Conservation (phyloP, 2,797 vertebrate genomes). For the Sebastes taczanowskii region DNA sequence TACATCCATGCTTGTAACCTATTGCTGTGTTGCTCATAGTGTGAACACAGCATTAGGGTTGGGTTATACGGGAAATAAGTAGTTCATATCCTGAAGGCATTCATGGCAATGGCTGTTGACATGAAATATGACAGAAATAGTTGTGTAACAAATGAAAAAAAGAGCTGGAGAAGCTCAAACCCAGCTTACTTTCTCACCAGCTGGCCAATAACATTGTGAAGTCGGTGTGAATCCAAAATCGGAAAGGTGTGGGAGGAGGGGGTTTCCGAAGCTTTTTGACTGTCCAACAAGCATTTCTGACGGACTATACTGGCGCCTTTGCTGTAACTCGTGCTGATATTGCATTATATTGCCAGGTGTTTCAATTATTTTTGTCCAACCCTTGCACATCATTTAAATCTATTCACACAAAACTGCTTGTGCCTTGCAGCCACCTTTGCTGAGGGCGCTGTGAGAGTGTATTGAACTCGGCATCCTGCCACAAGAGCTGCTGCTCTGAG, state of each 20-base stretch:
- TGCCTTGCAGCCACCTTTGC: slow-evolving; percentile 26
- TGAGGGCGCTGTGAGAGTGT: slow-evolving; percentile 14
- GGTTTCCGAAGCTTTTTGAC: not conserved
- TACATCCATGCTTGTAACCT: too few species aligned
- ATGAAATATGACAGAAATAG: not conserved
- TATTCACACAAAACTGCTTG: slow-evolving; percentile 3
- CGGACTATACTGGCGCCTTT: too few species aligned
- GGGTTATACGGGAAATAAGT: not conserved
- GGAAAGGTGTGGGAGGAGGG: not conserved
- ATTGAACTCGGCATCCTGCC: slow-evolving; percentile 44
- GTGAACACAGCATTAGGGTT: not conserved
- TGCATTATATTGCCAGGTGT: slow-evolving; percentile 8
- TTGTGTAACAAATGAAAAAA: not conserved
- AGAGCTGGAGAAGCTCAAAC: not conserved
- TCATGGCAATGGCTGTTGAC: not conserved
- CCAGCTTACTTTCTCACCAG: not conserved
- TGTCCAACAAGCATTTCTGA: not conserved
- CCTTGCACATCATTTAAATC: slow-evolving; percentile 5
- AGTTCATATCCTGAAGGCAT: not conserved
- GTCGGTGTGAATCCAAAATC: not conserved
- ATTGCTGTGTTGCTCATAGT: too few species aligned
- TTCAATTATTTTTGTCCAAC: slow-evolving; percentile 7
- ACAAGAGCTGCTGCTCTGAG: slow-evolving; percentile 28
- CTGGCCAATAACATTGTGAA: too few species aligned
- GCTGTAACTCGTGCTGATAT: not conserved